Base-by-base conservation (phyloP, 2,888 invertebrate species). In the Catocala sponsa region DNA sequence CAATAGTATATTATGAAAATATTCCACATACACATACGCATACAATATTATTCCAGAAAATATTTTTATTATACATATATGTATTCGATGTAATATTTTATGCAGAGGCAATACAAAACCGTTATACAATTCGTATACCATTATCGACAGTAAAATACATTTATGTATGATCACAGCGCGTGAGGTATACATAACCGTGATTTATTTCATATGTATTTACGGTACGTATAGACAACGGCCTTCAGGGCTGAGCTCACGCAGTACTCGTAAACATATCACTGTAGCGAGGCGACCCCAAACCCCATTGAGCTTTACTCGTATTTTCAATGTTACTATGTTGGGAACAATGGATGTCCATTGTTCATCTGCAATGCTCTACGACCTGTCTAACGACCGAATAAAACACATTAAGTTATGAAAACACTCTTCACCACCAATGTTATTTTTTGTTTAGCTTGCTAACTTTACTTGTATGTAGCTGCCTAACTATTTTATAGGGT, bases 251-350 rank as follows among this genome's bases (percentile, higher is more conserved):
- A 67, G 59, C 63, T 75, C 72, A 65, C 65, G 73, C 72, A 65
- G 58, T 53, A 65, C 76, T 78, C 79, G 79, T 75, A 78, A 75
- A 75, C 76, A 76, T 78, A 63, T 72, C 76, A 78, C 62, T 75
- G 60, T 59, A 68, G 63, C 59, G 49, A 63, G 53, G 48, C 65
- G 58, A 65, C 66, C 74, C 61, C 50, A 66, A 78, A 63, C 59
- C 65, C 76, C 69, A 71, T 78, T 68, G 64, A 66, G 67, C 63
- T 69, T 62, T 56, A 61, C 63, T 78, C 65, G 70, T 72, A 76
- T 66, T 69, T 76, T 67, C 59, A 55, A 64, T 63, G 69, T 66
- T 68, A 76, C 70, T 72, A 65, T 62, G 66, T 69, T 52, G 61
- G 54, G 52, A 60, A 78, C 76, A 69, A 78, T 76, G 56, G 65